These are phyloP conservation scores for Cyanoramphus novaezelandiae DNA, from an alignment of 2,113 vertebrate genomes.

Conservation along the genomic window DNA sequence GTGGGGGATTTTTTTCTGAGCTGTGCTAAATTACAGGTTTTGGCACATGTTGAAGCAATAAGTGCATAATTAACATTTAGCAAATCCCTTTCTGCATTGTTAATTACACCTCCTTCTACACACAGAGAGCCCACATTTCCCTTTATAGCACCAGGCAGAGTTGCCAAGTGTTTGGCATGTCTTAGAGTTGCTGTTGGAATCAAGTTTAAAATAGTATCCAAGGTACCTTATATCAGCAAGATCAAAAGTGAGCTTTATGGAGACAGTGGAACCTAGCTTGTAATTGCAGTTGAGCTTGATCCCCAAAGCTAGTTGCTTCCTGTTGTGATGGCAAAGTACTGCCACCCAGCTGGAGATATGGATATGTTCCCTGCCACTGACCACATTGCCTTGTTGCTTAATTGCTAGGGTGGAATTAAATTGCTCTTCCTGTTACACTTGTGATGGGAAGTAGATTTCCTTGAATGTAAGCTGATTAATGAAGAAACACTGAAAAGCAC, in stretches of 20 bases:
- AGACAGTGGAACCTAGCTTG: background rate
- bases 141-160: constrained; percentile 57
- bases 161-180: constrained; percentile 62
- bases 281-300: constrained; percentile 46
- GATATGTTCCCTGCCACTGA: constrained; percentile 73
- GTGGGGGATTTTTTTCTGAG: constrained; percentile 23
- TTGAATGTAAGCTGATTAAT: constrained; percentile 77
- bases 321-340: constrained; percentile 77
- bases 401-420: constrained; percentile 81
- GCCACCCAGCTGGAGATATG: constrained; percentile 75
- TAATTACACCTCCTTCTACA: constrained; percentile 63
- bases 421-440: constrained; percentile 79
- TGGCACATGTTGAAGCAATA: constrained; percentile 62
- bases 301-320: constrained; percentile 63
- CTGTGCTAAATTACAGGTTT: constrained; percentile 60
- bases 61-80: constrained; percentile 70
- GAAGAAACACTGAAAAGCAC: constrained; percentile 69
- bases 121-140: constrained; percentile 51
- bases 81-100: constrained; percentile 64
- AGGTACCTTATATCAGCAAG: constrained; percentile 39
- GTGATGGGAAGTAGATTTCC: constrained; percentile 76
- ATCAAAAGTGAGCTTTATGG: constrained; percentile 41
- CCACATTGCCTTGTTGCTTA: constrained; percentile 75
- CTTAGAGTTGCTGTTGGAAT: constrained; percentile 51
- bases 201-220: constrained; percentile 36